Conservation (phyloP, 1,140 invertebrate genomes). For the Polypedilum vanderplanki region DNA sequence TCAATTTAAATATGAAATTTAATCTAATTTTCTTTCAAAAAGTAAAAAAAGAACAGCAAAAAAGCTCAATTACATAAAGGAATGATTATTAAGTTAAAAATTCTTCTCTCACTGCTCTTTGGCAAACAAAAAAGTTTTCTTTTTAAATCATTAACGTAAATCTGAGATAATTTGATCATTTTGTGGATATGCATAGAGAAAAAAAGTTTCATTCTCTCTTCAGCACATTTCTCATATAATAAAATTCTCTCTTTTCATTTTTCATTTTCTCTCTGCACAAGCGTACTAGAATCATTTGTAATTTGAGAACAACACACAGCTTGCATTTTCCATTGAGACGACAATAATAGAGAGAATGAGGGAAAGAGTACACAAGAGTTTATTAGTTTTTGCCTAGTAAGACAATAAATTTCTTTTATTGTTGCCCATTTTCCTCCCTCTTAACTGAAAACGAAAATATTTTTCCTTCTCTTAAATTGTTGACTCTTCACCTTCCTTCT, state of each 20-base stretch:
- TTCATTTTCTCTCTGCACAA: background rate
- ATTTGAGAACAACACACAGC: background rate
- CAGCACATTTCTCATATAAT: no score
- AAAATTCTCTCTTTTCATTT: no score
- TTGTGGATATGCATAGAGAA: background rate
- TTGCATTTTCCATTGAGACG: no score
- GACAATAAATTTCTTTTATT: constrained; percentile 20
- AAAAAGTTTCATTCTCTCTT: no score
- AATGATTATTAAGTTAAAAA: background rate
- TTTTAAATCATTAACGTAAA: constrained; percentile 11
- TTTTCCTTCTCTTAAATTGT: constrained; percentile 13
- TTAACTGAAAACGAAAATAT: constrained; percentile 16
- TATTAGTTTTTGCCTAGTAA: constrained; percentile 19
- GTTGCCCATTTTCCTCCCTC: background rate
- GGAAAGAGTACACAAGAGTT: background rate
- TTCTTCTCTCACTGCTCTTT: background rate
- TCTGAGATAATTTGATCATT: constrained; percentile 11
- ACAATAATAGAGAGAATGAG: background rate
- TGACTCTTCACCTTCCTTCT: background rate
- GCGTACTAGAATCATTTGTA: background rate
- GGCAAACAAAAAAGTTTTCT: background rate
- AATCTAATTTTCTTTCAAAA: background rate
- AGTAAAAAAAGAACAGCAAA: background rate
- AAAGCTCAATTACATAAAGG: background rate
- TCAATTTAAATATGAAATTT: no score